phyloP scores from a whole-genome alignment of 2,797 vertebrate genomes.

The Serranus cabrilla region DNA sequence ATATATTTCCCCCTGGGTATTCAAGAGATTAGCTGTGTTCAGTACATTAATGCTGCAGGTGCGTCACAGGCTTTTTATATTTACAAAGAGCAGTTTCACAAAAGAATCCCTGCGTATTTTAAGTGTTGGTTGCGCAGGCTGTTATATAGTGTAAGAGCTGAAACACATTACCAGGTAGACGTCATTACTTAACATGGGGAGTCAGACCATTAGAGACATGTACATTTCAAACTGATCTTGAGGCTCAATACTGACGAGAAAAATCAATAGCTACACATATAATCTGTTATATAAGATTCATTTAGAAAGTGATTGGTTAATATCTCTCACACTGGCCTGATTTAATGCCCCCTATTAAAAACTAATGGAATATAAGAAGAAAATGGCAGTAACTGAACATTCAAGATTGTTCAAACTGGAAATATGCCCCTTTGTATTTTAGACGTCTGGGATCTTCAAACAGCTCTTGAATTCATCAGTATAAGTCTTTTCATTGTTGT shows the following conservation, averaged over 20 bases:
- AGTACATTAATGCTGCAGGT: slow-evolving; percentile 5
- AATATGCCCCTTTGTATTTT: neutral
- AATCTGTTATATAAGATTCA: neutral
- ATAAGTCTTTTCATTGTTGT: slow-evolving; percentile 1
- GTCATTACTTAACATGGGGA: slow-evolving; percentile 37
- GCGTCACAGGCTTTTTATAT: slow-evolving; percentile 3
- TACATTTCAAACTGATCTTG: neutral
- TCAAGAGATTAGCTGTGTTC: slow-evolving; percentile 11
- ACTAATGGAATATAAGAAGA: neutral
- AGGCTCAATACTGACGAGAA: neutral
- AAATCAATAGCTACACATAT: neutral
- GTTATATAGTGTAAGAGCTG: slow-evolving; percentile 15
- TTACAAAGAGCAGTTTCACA: slow-evolving; percentile 17
- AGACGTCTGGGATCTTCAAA: neutral
- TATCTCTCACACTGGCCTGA: neutral
- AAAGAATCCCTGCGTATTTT: slow-evolving; percentile 1
- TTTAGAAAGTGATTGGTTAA: neutral
- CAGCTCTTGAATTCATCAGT: neutral
- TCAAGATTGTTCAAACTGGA: neutral
- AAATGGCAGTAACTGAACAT: neutral
- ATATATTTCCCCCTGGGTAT: slow-evolving; percentile 3
- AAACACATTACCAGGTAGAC: slow-evolving; percentile 41
- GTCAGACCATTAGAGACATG: neutral
- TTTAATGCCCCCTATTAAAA: slow-evolving; percentile 13
- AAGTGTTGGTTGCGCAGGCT: slow-evolving; percentile 26